Conservation (phyloP, 2,797 vertebrate genomes). For the Pagetopsis macropterus region DNA sequence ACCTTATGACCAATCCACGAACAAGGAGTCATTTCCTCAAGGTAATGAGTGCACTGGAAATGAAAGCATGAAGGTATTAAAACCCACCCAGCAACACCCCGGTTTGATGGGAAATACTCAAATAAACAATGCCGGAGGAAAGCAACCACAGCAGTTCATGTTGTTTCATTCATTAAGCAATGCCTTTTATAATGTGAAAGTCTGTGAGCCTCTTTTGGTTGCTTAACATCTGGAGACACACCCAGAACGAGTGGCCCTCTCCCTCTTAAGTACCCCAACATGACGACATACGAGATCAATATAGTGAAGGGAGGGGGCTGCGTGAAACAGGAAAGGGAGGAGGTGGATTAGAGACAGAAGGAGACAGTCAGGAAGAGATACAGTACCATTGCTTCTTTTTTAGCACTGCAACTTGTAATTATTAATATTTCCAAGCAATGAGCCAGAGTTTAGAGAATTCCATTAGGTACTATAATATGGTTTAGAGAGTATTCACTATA, state of each 20-base stretch:
- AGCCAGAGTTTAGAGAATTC: not conserved
- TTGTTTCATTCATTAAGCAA: not conserved
- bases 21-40: constrained; percentile 39
- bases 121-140: not conserved
- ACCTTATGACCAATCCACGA: constrained; percentile 18
- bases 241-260: constrained; percentile 22
- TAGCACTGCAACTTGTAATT: not conserved
- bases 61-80: not conserved
- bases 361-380: not conserved
- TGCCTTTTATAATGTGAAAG: constrained; percentile 18
- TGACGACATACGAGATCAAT: constrained; percentile 58
- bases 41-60: not conserved
- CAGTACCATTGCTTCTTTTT: not conserved
- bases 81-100: constrained; percentile 3
- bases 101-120: constrained; percentile 16
- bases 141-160: constrained; percentile 1
- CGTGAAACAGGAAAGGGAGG: constrained; percentile 26
- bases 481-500: not conserved
- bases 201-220: not conserved
- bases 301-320: constrained; percentile 38
- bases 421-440: not conserved
- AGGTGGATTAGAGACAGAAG: constrained; percentile 17
- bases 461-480: not conserved
- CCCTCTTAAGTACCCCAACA: constrained; percentile 11
- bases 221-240: constrained; percentile 36